Percentiles rank a stretch among this genome's conserved stretches.
Conservation (phyloP, 2,797 vertebrate genomes). For the Cuniculus paca region DNA sequence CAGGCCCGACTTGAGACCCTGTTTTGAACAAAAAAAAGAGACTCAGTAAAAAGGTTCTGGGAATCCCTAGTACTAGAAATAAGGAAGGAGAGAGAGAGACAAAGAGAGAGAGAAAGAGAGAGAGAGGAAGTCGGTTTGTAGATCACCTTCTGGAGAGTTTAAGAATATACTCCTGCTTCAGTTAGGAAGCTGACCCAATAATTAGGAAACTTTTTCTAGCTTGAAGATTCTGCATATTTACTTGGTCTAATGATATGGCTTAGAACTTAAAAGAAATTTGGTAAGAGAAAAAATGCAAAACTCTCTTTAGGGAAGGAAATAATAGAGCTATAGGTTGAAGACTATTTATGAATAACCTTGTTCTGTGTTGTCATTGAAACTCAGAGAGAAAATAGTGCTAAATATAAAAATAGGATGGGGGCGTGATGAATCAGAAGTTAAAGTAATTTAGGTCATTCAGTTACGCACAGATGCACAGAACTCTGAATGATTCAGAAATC, state of each 20-base stretch:
- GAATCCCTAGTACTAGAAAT: neutral
- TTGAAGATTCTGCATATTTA: conserved; percentile 42
- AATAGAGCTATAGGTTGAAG: conserved; percentile 34
- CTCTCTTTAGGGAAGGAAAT: conserved; percentile 29
- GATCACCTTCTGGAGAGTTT: neutral
- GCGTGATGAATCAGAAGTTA: conserved; percentile 77
- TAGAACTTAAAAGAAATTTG: conserved; percentile 41
- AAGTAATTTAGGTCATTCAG: conserved; percentile 77
- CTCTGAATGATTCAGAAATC: conserved; percentile 70
- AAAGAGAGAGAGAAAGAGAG: too few species aligned
- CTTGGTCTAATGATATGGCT: neutral
- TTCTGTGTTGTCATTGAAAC: conserved; percentile 48
- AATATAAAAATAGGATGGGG: conserved; percentile 71
- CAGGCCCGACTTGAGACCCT: too few species aligned
- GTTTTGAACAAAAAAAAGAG: neutral
- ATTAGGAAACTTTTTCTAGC: neutral
- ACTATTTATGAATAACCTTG: conserved; percentile 46
- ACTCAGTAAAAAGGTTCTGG: neutral
- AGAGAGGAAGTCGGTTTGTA: too few species aligned
- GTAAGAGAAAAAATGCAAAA: conserved; percentile 42
- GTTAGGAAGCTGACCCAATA: neutral
- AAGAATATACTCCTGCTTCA: neutral
- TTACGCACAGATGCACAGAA: conserved; percentile 61
- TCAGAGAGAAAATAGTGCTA: conserved; percentile 57
- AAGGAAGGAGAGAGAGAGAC: neutral